Base-by-base conservation (phyloP, 2,797 vertebrate genomes). In the Pelodytes ibericus region DNA sequence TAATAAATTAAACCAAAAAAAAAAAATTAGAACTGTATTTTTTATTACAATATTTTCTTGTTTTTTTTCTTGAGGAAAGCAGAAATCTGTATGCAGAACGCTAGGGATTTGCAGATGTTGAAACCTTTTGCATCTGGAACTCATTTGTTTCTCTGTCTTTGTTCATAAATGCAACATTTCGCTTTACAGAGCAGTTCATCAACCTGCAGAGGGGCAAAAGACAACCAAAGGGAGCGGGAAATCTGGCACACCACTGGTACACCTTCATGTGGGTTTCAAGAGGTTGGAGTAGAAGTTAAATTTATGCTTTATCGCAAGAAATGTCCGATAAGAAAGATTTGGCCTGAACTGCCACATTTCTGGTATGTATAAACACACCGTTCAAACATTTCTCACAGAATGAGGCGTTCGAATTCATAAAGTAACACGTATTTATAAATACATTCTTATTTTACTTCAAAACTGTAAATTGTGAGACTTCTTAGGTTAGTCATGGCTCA, bases 111-210 rank as follows among this genome's bases (percentile, higher is more conserved):
- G 76, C 84, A 81, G 39, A 74, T 79, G 69, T 74, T 58, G 64
- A 80, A 72, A 67, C 18, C 20, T 13, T 73, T 80, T 83, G 85
- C 92, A 91, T 91, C 90, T 92, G 92, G 91, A 92, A 91, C 79
- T 82, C 83, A 80, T 92, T 91, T 89, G 65, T 72, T 80, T 75
- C 76, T 24, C 80, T 68, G 57, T 86, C 82, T 85, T 67, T 62
- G 82, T 85, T 80, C 51, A 80, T 53, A 79, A 82, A 82, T 63
- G 13, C 76, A 2, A 65, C 0, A 79, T 87, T 86, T 86, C 80
- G 77, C 64, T 81, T 86, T 66, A 61, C 80, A 57, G 49, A 44
- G 47, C 82, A 66, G 70, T 83, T 83, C 75, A 33, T 75, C 75
- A 84, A 58, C 77, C 77, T 81, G 73, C 83, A 81, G 82, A 53